A percentile compares a stretch with the other conserved stretches of the same genome.
These are phyloP conservation scores for Trachelus troglodyta DNA, from an alignment of 2,888 invertebrate genomes.

Conservation along the genomic window DNA sequence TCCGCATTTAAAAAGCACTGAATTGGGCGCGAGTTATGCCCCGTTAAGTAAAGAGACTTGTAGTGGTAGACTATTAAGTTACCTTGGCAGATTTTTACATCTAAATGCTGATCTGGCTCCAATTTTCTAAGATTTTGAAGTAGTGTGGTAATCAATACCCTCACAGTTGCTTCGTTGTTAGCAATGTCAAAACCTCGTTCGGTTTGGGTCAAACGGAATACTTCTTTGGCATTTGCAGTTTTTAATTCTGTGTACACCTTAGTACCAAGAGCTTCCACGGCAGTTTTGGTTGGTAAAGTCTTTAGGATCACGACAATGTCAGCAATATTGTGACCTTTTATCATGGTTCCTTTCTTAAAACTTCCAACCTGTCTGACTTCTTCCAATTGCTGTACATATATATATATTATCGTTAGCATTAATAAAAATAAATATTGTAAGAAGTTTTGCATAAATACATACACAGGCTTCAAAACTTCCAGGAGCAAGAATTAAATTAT, in stretches of 20 bases:
- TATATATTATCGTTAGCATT: neutral
- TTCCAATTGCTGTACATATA: slow-evolving; percentile 80
- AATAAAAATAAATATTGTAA: neutral
- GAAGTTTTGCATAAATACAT: slow-evolving; percentile 66
- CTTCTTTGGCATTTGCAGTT: slow-evolving; percentile 74
- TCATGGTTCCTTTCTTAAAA: slow-evolving; percentile 98
- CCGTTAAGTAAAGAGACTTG: neutral
- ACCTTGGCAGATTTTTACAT: slow-evolving; percentile 70
- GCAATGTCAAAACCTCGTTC: slow-evolving; percentile 91
- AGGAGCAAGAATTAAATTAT: slow-evolving; percentile 93
- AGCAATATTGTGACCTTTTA: slow-evolving; percentile 93
- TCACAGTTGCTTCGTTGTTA: slow-evolving; percentile 85
- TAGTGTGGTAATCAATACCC: slow-evolving; percentile 92
- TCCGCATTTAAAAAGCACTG: too few relatives aligned
- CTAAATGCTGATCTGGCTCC: slow-evolving; percentile 85
- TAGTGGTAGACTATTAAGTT: slow-evolving; percentile 12
- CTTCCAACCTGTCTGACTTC: slow-evolving; percentile 98
- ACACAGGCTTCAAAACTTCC: slow-evolving; percentile 96
- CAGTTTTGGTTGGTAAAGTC: slow-evolving; percentile 95
- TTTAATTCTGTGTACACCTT: slow-evolving; percentile 90
- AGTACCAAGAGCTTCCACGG: slow-evolving; percentile 90
- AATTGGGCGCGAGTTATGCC: too few relatives aligned
- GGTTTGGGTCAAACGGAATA: slow-evolving; percentile 69
- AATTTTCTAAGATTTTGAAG: slow-evolving; percentile 93
- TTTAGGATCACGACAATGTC: slow-evolving; percentile 97